Conservation (phyloP, 2,113 vertebrate species). For the Rhegmatorhina hoffmannsi region DNA sequence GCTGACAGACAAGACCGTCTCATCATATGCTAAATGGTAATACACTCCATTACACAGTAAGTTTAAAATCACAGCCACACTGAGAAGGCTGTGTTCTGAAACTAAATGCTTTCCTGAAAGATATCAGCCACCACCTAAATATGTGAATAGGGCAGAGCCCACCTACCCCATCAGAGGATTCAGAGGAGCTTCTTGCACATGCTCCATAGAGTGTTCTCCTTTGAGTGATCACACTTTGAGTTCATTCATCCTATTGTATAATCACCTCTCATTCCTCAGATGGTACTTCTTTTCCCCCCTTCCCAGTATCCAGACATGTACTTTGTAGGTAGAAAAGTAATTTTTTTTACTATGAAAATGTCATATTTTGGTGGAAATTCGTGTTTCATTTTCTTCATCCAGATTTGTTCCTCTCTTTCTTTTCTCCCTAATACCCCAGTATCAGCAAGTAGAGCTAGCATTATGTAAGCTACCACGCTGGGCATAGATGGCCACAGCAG, state of each 20-base stretch:
- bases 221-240: not conserved
- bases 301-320: not conserved
- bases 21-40: slow-evolving; percentile 77
- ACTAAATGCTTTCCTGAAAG: slow-evolving; percentile 61
- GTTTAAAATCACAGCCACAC: slow-evolving; percentile 73
- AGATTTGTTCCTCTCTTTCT: not conserved
- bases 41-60: slow-evolving; percentile 73
- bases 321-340: not conserved
- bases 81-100: slow-evolving; percentile 55
- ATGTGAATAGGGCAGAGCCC: not conserved
- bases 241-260: not conserved
- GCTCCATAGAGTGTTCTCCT: not conserved
- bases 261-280: not conserved
- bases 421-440: not conserved
- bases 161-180: not conserved
- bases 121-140: slow-evolving; percentile 31
- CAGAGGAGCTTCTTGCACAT: not conserved
- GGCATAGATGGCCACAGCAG: not conserved
- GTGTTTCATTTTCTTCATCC: not conserved
- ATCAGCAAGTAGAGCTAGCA: not conserved
- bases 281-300: not conserved
- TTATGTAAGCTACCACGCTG: not conserved
- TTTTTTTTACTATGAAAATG: not conserved
- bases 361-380: not conserved
- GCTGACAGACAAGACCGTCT: slow-evolving; percentile 72